Base-by-base conservation (phyloP, 2,113 vertebrate species). In the Puma concolor region DNA sequence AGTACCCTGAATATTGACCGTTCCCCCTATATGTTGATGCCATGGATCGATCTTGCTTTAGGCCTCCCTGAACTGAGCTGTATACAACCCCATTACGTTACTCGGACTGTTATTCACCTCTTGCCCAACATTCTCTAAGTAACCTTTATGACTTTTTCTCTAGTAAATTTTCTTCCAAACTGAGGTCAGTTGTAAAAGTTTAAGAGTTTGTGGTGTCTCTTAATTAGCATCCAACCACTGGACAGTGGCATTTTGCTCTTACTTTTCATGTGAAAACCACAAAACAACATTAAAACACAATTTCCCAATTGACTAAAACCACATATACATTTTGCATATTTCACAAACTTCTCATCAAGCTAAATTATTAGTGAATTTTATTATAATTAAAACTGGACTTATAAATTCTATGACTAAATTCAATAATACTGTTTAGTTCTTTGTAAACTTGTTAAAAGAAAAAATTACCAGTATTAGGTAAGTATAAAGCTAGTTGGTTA, bases 321-420 rank as follows among this genome's bases (percentile, higher is more conserved):
- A 69, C n/a, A 52, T 66, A 44, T 3, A 66, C 2, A 41, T 83
- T 84, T 69, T 64, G 3, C 14, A 14, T 63, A 60, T 44, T 88
- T 60, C 52, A 83, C 80, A 71, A 97, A 66, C 63, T 69, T 76
- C 57, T 94, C 54, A 85, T n/a, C 67, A 94, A 41, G 79, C 29
- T 87, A 44, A 88, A 94, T 74, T 82, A 82, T 29, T 54, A 25
- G 11, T 80, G 74, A 67, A 81, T 74, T 92, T 79, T 44, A 79
- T 52, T 69, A 36, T 77, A 72, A 67, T 36, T 69, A 48, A 87
- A 84, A 80, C 31, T 82, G 11, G 16, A 69, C 21, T 41, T 90
- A 36, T 41, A 84, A 91, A 36, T 17, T 86, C 3, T 36, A 9
- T 66, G 31, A 67, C 15, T 69, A 74, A 72, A 88, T 31, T 91